phyloP scores from a whole-genome alignment of 2,888 invertebrate species.

The Branchellion lobata region DNA sequence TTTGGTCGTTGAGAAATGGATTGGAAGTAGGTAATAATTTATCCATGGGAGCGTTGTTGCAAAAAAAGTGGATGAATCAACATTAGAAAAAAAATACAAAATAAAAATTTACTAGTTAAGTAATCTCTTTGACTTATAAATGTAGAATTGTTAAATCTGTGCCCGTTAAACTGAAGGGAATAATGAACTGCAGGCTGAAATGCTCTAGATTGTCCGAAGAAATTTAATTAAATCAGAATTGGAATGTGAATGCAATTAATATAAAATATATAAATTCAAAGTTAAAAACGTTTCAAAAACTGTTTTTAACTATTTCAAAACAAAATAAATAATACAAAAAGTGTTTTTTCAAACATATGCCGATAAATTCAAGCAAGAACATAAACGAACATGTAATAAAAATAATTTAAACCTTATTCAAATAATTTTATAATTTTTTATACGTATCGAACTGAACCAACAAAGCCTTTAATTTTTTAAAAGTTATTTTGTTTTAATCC shows the following conservation, averaged over 20 bases:
- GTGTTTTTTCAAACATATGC: too few relatives aligned
- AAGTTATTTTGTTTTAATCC: too few relatives aligned
- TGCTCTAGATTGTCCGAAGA: not conserved
- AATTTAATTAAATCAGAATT: constrained; percentile 3
- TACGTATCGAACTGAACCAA: too few relatives aligned
- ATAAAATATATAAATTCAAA: too few relatives aligned
- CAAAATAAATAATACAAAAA: too few relatives aligned
- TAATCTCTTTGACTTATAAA: not conserved
- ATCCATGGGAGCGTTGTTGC: constrained; percentile 26
- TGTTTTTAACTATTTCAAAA: too few relatives aligned
- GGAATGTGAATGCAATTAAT: not conserved
- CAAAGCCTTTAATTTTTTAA: too few relatives aligned
- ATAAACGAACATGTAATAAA: too few relatives aligned
- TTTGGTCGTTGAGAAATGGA: not conserved
- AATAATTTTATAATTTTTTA: too few relatives aligned
- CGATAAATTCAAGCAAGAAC: too few relatives aligned
- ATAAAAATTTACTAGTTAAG: not conserved
- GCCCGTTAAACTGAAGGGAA: not conserved
- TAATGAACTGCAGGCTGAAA: not conserved
- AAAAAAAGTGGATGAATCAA: not conserved
- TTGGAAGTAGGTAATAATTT: not conserved
- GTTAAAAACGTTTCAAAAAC: too few relatives aligned
- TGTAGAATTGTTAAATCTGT: not conserved
- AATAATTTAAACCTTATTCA: too few relatives aligned
- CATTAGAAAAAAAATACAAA: not conserved